Conservation (phyloP, 2,888 invertebrate genomes). For the Helleia helle region DNA sequence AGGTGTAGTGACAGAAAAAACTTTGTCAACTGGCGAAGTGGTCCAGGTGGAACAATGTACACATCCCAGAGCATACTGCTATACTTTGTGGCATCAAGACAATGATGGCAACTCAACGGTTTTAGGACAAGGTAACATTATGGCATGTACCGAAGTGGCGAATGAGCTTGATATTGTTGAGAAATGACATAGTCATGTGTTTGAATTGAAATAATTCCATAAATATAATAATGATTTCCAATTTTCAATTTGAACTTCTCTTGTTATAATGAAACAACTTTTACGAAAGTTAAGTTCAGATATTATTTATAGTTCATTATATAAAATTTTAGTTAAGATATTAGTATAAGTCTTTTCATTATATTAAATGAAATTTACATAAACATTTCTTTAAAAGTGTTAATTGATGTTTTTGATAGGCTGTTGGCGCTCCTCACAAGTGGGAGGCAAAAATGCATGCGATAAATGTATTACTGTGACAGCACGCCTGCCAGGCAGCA, state of each 20-base stretch:
- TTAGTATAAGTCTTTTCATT: not conserved
- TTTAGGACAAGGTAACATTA: slow-evolving; percentile 79
- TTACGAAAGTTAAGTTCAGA: too few species aligned
- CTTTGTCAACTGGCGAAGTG: slow-evolving; percentile 43
- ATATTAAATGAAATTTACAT: not conserved
- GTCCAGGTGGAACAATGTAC: slow-evolving; percentile 60
- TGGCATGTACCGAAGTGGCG: too few species aligned
- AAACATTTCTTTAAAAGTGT: not conserved
- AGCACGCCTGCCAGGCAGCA: slow-evolving; percentile 69
- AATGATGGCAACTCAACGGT: slow-evolving; percentile 76
- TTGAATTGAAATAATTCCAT: too few species aligned
- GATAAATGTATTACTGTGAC: slow-evolving; percentile 60
- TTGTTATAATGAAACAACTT: too few species aligned
- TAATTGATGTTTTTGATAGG: slow-evolving; percentile 29
- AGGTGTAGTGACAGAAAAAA: slow-evolving; percentile 40
- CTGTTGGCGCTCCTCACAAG: slow-evolving; percentile 73
- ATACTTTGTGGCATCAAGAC: slow-evolving; percentile 80
- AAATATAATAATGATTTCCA: too few species aligned
- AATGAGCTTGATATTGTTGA: too few species aligned
- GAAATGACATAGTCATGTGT: too few species aligned
- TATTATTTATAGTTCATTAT: too few species aligned
- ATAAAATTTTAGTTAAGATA: too few species aligned
- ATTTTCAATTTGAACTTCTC: too few species aligned
- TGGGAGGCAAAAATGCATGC: slow-evolving; percentile 57
- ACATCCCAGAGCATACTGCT: slow-evolving; percentile 80